These are phyloP conservation scores for Antechinus flavipes DNA, from an alignment of 2,113 vertebrate species.

Conservation along the genomic window DNA sequence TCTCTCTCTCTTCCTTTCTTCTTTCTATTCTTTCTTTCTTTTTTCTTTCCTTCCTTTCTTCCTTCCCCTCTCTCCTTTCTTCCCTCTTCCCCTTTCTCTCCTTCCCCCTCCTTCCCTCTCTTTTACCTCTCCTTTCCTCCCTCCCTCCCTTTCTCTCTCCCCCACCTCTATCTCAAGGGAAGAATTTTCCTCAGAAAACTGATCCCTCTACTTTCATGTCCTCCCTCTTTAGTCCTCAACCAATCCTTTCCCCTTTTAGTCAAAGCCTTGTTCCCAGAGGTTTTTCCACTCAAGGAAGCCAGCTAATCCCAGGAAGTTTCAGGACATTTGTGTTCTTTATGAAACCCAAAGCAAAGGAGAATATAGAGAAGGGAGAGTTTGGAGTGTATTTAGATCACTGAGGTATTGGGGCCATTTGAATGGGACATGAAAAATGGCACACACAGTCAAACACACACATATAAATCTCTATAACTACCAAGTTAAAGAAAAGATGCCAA, in stretches of 20 bases:
- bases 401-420: slow-evolving; percentile 80
- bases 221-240: slow-evolving; percentile 42
- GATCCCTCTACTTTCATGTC: not conserved
- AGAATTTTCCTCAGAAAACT: slow-evolving; percentile 39
- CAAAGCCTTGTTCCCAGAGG: not conserved
- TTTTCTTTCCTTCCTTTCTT: too few species aligned
- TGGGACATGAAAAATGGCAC: slow-evolving; percentile 66
- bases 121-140: too few species aligned
- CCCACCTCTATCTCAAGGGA: not conserved
- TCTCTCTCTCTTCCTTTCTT: too few species aligned
- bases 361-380: slow-evolving; percentile 63
- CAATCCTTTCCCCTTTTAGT: not conserved
- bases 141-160: too few species aligned
- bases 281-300: not conserved
- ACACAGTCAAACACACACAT: not conserved
- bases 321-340: slow-evolving; percentile 51
- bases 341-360: slow-evolving; percentile 22
- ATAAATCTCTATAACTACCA: not conserved
- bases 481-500: not conserved
- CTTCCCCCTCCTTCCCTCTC: too few species aligned
- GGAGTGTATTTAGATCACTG: slow-evolving; percentile 84
- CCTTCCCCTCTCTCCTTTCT: too few species aligned
- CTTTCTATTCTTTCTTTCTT: too few species aligned
- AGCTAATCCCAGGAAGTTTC: slow-evolving; percentile 46
- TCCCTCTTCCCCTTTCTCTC: too few species aligned